Evolutionary conservation across 1,140 invertebrate genomes (phyloP).

Genomic region (Stegodyphus mimosarum): DNA sequence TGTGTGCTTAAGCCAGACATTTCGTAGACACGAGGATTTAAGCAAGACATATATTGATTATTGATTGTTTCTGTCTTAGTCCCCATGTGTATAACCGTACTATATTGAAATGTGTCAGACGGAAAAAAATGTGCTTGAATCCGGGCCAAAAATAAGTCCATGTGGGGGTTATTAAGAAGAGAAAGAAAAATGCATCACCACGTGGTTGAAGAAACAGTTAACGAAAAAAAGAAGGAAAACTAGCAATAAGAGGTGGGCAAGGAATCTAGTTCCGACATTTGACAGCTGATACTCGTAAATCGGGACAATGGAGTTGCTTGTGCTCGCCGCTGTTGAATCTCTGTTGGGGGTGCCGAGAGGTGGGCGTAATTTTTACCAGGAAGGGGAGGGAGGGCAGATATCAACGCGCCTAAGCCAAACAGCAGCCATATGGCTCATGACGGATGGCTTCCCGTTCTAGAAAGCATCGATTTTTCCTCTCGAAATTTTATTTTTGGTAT

Average conservation of each 20-base stretch:
- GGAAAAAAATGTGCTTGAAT: too few species aligned
- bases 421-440: conserved; percentile 49
- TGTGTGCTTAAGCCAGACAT: too few species aligned
- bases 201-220: too few species aligned
- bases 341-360: neutral
- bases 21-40: too few species aligned
- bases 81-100: too few species aligned
- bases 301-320: conserved; percentile 33
- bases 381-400: neutral
- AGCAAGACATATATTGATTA: too few species aligned
- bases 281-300: conserved; percentile 53
- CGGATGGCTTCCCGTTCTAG: conserved; percentile 50
- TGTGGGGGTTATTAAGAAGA: too few species aligned
- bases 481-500: conserved; percentile 44
- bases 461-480: conserved; percentile 31
- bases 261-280: conserved; percentile 14
- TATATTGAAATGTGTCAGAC: too few species aligned
- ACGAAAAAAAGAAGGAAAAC: too few species aligned
- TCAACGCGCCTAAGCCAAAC: conserved; percentile 34
- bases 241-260: neutral
- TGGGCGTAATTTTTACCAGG: neutral
- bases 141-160: too few species aligned
- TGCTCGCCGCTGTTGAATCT: neutral
- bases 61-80: too few species aligned
- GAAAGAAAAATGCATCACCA: too few species aligned